Conservation (phyloP, 2,797 vertebrate genomes). For the Sebastes cheni region DNA sequence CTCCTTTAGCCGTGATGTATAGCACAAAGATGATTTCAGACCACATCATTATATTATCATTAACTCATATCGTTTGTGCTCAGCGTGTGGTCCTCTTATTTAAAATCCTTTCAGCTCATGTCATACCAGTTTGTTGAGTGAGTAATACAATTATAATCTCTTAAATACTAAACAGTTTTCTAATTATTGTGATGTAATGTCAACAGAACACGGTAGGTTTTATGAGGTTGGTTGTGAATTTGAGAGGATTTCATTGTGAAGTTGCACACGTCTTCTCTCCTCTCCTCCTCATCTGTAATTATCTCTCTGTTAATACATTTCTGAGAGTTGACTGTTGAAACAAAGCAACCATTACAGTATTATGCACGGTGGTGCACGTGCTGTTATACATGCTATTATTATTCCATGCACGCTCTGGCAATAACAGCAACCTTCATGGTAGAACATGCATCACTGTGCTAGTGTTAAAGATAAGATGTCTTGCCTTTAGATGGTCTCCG, state of each 20-base stretch:
- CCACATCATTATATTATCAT: not conserved
- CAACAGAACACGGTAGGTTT: not conserved
- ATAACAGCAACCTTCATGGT: not conserved
- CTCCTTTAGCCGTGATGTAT: conserved; percentile 15
- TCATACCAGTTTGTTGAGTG: conserved; percentile 11
- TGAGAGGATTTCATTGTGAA: not conserved
- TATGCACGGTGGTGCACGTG: not conserved
- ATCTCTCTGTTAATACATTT: not conserved
- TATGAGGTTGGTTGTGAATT: not conserved
- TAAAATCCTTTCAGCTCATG: conserved; percentile 20
- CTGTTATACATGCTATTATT: not conserved
- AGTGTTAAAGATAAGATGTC: conserved; percentile 17
- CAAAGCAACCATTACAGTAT: not conserved
- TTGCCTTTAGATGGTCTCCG: conserved; percentile 62
- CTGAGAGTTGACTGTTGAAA: not conserved
- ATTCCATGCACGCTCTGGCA: not conserved
- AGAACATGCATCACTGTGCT: not conserved
- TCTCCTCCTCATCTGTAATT: not conserved
- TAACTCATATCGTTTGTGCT: not conserved
- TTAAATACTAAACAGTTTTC: not conserved
- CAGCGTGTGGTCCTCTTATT: conserved; percentile 14
- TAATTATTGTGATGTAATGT: conserved; percentile 1
- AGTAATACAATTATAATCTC: conserved; percentile 2
- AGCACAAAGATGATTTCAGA: conserved; percentile 46
- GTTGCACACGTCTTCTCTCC: not conserved